Percentiles rank a stretch among this genome's conserved stretches.
These are phyloP conservation scores for Heliconius congener DNA, from an alignment of 1,140 invertebrate genomes.

Conservation along the genomic window DNA sequence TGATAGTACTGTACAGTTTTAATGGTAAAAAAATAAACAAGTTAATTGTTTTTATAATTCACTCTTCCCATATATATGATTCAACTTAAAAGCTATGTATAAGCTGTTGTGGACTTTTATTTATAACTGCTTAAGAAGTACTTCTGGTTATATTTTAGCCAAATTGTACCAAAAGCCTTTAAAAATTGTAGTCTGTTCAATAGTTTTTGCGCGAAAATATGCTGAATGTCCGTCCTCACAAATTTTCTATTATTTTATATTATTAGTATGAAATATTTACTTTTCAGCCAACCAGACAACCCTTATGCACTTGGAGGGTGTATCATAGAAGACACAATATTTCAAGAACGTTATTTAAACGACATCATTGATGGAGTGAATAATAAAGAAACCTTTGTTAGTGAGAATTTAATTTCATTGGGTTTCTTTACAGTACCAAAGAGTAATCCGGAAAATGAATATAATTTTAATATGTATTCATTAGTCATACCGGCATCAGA, in stretches of 20 bases:
- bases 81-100: too few species aligned
- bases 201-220: too few species aligned
- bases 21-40: too few species aligned
- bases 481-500: slow-evolving; percentile 63
- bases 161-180: too few species aligned
- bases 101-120: too few species aligned
- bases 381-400: slow-evolving; percentile 51
- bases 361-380: slow-evolving; percentile 54
- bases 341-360: slow-evolving; percentile 51
- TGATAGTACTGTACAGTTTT: too few species aligned
- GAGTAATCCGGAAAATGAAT: slow-evolving; percentile 38
- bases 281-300: slow-evolving; percentile 61
- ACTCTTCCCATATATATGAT: too few species aligned
- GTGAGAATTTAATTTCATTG: slow-evolving; percentile 66
- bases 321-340: slow-evolving; percentile 66
- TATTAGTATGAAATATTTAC: neutral
- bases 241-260: neutral
- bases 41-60: too few species aligned
- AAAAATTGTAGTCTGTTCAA: too few species aligned
- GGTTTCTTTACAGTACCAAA: slow-evolving; percentile 69
- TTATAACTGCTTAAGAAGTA: too few species aligned
- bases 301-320: slow-evolving; percentile 76
- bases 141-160: too few species aligned
- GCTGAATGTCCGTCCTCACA: too few species aligned
- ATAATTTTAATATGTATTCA: slow-evolving; percentile 72